These are phyloP conservation scores for Daphoenositta chrysoptera DNA, from an alignment of 2,113 vertebrate species.

Conservation along the genomic window DNA sequence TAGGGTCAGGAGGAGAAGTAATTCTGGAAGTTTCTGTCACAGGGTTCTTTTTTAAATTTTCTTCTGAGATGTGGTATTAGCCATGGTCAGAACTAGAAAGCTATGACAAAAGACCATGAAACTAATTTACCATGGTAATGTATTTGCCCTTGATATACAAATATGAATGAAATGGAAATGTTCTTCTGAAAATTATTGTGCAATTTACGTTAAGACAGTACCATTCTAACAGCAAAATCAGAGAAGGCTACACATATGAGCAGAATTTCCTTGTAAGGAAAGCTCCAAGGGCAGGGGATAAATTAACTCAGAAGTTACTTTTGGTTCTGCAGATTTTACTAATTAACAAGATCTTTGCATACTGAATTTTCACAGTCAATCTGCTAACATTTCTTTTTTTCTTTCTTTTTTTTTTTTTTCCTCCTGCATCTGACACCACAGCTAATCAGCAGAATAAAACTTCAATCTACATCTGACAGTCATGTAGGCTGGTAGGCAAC, in stretches of 20 bases:
- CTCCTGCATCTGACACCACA: background rate
- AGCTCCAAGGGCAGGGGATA: constrained; percentile 20
- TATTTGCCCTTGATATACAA: background rate
- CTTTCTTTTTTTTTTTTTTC: background rate
- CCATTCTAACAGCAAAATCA: background rate
- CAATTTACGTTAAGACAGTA: background rate
- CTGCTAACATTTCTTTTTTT: constrained; percentile 17
- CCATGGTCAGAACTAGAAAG: background rate
- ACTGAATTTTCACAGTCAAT: constrained; percentile 34
- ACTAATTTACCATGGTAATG: background rate
- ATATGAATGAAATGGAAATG: background rate
- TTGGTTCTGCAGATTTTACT: constrained; percentile 49
- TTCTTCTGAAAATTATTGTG: background rate
- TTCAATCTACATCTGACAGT: constrained; percentile 29
- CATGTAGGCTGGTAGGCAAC: background rate
- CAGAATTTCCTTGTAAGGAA: constrained; percentile 35
- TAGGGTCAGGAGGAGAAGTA: background rate
- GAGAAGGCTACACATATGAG: background rate
- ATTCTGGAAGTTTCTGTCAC: background rate
- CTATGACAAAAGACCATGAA: background rate
- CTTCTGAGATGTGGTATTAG: background rate
- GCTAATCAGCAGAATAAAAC: constrained; percentile 42
- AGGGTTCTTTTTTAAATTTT: background rate
- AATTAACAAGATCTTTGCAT: constrained; percentile 51
- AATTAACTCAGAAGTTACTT: constrained; percentile 58